phyloP scores from a whole-genome alignment of 2,888 invertebrate species.

The Trachelus stipa region DNA sequence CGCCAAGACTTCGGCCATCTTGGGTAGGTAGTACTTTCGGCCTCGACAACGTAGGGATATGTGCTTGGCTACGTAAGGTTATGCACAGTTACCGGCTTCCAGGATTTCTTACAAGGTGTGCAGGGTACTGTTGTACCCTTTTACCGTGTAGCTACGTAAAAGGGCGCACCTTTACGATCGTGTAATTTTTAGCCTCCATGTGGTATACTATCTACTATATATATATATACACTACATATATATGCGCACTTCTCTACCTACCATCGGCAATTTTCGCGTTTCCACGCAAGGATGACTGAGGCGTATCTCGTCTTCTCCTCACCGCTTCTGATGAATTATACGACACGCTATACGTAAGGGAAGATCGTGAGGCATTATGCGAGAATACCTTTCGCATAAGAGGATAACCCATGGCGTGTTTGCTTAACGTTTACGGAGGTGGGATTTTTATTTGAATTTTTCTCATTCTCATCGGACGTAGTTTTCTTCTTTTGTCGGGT shows the following conservation, averaged over 20 bases:
- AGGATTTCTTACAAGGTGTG: not conserved
- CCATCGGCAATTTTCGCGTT: not conserved
- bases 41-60: not conserved
- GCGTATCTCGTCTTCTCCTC: not conserved
- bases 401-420: not conserved
- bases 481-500: not conserved
- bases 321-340: not conserved
- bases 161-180: constrained; percentile 28
- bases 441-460: not conserved
- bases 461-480: not conserved
- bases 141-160: not conserved
- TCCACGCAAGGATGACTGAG: not conserved
- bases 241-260: not conserved
- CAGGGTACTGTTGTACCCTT: not conserved
- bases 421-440: not conserved
- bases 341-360: not conserved
- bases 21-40: not conserved
- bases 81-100: not conserved
- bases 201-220: not conserved
- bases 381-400: not conserved
- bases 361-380: not conserved
- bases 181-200: constrained; percentile 27
- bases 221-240: not conserved
- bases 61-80: not conserved
- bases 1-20: not conserved